Evolutionary conservation across 2,113 vertebrate genomes (phyloP), one percentile per base, ranked within the genome.

Genomic region (Gnathonemus echidnorhynchus): DNA sequence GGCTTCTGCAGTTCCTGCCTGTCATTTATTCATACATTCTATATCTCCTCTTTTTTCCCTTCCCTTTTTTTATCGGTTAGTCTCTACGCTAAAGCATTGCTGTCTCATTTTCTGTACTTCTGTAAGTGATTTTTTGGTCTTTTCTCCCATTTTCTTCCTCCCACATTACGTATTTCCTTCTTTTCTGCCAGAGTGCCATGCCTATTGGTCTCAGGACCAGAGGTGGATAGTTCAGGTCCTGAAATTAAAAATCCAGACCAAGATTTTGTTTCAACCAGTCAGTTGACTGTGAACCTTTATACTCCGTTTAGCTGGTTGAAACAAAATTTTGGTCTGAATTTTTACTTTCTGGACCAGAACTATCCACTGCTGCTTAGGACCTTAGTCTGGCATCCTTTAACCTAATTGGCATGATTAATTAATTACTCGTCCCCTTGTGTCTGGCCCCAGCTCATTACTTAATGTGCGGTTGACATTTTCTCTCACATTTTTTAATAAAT

Each of bases 401-500:
- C 94, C 93, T 93, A 92, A 95, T 95, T 94, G 92, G 92, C 89
- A 92, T 93, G 91, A 91, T 90, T 95, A 95, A 96, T 93, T 94
- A 90, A 95, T 95, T 96, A 94, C 91, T 94, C 91, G 92, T 93
- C 94, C 92, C 93, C 93, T 92, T 94, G 94, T 93, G 95, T 95
- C 89, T 84, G 91, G 92, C 93, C 94, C 91, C 92, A 93, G 92
- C 93, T 92, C 94, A 94, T 95, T 94, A 94, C 94, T 94, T 95
- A 95, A 95, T 95, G 94, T 94, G 94, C 92, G 93, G 93, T 94
- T 92, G 90, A 93, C 91, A 91, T 94, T 94, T 92, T 91, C 92
- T 94, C 89, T 90, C 9, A 83, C 91, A 92, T 92, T 87, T 70
- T 70, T 70, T 90, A 94, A 94, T 95, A 95, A 96, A 95, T 96